These are phyloP conservation scores for Amiota communis DNA, from an alignment of 2,888 invertebrate genomes.

Conservation along the genomic window DNA sequence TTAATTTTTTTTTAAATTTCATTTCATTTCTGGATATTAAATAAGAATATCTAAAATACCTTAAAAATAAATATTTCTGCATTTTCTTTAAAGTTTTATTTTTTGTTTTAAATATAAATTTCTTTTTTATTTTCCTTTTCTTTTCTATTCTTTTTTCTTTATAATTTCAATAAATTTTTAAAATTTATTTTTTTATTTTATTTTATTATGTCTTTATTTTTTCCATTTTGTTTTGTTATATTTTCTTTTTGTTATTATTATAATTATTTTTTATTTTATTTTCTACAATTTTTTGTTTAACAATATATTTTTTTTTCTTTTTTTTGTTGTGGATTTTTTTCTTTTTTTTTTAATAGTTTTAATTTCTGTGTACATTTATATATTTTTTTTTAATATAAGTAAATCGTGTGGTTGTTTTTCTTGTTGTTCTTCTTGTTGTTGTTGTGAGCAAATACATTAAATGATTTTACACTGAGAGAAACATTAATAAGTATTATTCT, in stretches of 20 bases:
- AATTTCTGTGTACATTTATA: constrained; percentile 43
- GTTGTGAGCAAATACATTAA: constrained; percentile 62
- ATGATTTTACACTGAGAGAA: constrained; percentile 64
- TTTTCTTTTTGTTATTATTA: constrained; percentile 36
- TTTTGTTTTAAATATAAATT: constrained; percentile 24
- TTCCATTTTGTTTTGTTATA: constrained; percentile 41
- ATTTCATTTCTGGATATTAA: constrained; percentile 75
- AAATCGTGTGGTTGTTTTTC: constrained; percentile 36
- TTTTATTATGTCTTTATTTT: constrained; percentile 45
- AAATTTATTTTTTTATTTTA: constrained; percentile 33
- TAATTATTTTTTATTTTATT: constrained; percentile 46
- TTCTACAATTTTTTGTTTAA: constrained; percentile 46
- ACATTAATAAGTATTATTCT: constrained; percentile 53
- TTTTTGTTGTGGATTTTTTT: constrained; percentile 44
- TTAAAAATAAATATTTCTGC: constrained; percentile 52
- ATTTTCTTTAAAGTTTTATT: constrained; percentile 36
- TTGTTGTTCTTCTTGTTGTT: no score
- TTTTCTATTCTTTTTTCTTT: constrained; percentile 32
- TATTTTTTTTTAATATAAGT: constrained; percentile 43
- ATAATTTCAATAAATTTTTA: background rate
- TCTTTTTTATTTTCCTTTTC: background rate
- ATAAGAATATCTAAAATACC: constrained; percentile 83
- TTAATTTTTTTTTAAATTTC: constrained; percentile 51
- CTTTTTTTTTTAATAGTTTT: constrained; percentile 39
- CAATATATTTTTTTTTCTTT: constrained; percentile 43